These are phyloP conservation scores for Nomada ruficornis DNA, from an alignment of 2,888 invertebrate genomes.

Conservation along the genomic window DNA sequence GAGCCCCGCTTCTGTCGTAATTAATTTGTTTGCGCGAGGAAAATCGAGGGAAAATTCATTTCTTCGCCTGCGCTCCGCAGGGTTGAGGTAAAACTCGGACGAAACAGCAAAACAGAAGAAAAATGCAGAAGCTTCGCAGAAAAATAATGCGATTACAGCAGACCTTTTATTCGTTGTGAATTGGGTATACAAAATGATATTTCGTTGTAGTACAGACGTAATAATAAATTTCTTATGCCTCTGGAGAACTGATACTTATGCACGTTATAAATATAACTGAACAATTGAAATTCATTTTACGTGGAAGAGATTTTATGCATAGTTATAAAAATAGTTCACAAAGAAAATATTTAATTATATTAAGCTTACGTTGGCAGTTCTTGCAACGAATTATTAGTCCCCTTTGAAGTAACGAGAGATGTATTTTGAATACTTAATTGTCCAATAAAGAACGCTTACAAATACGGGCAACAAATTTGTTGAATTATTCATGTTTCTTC, in stretches of 20 bases:
- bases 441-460: not conserved
- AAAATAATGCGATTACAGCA: constrained; percentile 5
- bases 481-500: constrained; percentile 31
- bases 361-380: not conserved
- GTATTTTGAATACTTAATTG: not conserved
- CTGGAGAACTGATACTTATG: no score
- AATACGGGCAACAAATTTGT: not conserved
- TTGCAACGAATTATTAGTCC: not conserved
- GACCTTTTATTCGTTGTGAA: constrained; percentile 10
- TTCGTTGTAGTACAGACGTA: not conserved
- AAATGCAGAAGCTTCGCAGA: not conserved
- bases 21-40: constrained; percentile 31
- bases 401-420: not conserved
- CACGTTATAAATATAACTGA: no score
- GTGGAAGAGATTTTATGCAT: no score
- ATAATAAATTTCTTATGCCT: no score
- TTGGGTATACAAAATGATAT: constrained; percentile 3
- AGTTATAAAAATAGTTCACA: no score
- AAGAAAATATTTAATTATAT: no score
- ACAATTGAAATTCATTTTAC: no score
- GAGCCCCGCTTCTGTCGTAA: constrained; percentile 17
- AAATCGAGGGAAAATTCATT: constrained; percentile 1
- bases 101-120: not conserved
- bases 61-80: not conserved
- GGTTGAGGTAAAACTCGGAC: not conserved